Percentiles rank a stretch among this genome's conserved stretches.
These are phyloP conservation scores for Drosophila sucinea DNA, from an alignment of 1,140 invertebrate species.

Conservation along the genomic window DNA sequence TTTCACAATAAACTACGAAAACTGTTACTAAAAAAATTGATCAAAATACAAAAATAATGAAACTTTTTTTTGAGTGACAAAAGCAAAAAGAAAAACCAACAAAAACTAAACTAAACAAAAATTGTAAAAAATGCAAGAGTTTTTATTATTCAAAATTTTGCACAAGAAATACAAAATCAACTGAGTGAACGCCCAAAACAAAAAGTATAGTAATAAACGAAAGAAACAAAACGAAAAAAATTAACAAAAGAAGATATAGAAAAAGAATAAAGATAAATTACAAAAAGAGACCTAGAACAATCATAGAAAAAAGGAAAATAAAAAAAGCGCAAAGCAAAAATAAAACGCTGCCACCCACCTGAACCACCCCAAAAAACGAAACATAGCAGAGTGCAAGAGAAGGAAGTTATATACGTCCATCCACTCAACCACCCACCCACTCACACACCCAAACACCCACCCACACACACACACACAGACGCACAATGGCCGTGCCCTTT, in stretches of 20 bases:
- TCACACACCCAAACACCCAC: constrained; percentile 16
- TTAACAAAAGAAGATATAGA: constrained; percentile 37
- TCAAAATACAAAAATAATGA: constrained; percentile 29
- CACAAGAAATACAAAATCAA: constrained; percentile 79
- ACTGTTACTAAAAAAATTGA: constrained; percentile 43
- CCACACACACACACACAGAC: constrained; percentile 11
- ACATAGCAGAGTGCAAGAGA: background rate
- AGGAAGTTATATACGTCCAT: too few species aligned
- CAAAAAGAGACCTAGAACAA: constrained; percentile 30
- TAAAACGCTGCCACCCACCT: constrained; percentile 7
- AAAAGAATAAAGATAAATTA: constrained; percentile 37
- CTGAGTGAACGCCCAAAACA: constrained; percentile 63
- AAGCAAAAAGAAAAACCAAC: constrained; percentile 27
- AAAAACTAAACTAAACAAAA: constrained; percentile 42
- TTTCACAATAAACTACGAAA: constrained; percentile 41
- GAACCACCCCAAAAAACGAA: constrained; percentile 18
- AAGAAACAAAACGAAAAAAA: constrained; percentile 36
- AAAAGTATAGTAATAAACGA: constrained; percentile 18
- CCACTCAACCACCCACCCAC: background rate
- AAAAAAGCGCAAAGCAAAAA: constrained; percentile 34
- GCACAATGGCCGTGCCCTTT: constrained; percentile 82
- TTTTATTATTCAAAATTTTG: constrained; percentile 72
- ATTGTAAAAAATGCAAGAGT: constrained; percentile 68
- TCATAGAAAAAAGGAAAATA: constrained; percentile 33
- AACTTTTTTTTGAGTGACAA: constrained; percentile 44